Percentiles rank a stretch among this genome's conserved stretches.
phyloP scores from a whole-genome alignment of 2,797 vertebrate species.

The Syngnathus rostellatus region DNA sequence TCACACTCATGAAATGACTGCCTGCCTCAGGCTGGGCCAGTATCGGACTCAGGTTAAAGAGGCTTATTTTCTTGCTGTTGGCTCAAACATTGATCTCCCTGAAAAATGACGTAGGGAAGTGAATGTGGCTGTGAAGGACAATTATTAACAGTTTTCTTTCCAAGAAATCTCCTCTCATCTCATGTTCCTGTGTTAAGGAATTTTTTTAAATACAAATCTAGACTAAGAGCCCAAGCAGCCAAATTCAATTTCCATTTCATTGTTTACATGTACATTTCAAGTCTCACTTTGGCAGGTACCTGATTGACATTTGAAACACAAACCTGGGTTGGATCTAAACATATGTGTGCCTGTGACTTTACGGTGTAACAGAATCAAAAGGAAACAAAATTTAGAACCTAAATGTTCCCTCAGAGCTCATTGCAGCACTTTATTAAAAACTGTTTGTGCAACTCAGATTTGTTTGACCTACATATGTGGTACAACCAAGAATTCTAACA shows the following conservation, averaged over 20 bases:
- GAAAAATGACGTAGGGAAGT: constrained; percentile 16
- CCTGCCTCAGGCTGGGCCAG: constrained; percentile 22
- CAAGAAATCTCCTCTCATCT: neutral
- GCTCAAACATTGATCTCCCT: constrained; percentile 38
- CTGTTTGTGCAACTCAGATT: neutral
- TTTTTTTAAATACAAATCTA: neutral
- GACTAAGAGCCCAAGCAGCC: too few species aligned
- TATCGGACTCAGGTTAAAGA: constrained; percentile 32
- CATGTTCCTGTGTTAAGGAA: neutral
- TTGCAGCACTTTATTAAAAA: neutral
- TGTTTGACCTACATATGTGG: neutral
- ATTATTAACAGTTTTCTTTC: constrained; percentile 12
- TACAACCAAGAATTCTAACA: neutral
- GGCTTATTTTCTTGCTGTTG: constrained; percentile 26
- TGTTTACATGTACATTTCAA: neutral
- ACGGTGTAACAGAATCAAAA: neutral
- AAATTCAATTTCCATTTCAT: neutral
- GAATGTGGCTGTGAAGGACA: constrained; percentile 14
- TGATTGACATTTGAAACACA: neutral
- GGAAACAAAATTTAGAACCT: neutral
- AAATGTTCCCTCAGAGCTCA: neutral
- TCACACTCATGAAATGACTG: constrained; percentile 22
- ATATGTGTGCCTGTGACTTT: neutral
- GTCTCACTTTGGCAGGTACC: neutral
- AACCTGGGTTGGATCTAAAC: neutral